Percentiles rank a stretch among this genome's conserved stretches.
These are phyloP conservation scores for Tachina lurida DNA, from an alignment of 2,888 invertebrate species.

Conservation along the genomic window DNA sequence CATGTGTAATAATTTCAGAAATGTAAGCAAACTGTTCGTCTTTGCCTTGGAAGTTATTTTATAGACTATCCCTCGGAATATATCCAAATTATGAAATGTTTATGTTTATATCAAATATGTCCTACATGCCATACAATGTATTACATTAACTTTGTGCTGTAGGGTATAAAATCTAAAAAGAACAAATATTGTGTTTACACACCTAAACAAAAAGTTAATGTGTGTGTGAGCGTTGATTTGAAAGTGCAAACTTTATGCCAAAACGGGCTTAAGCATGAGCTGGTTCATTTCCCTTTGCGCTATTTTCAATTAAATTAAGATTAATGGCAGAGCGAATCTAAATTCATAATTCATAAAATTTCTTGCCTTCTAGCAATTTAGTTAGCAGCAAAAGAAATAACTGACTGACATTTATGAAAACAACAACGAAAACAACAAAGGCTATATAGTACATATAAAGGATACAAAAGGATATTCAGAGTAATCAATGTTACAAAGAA, in stretches of 20 bases:
- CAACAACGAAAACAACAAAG: slow-evolving; percentile 34
- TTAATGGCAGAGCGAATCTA: slow-evolving; percentile 63
- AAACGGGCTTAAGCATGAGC: slow-evolving; percentile 52
- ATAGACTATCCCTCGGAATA: too few species aligned
- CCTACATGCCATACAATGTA: background rate
- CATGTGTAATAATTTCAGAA: too few species aligned
- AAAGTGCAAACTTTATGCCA: slow-evolving; percentile 6
- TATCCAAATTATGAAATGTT: too few species aligned
- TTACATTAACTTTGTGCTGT: background rate
- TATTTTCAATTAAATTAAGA: slow-evolving; percentile 71
- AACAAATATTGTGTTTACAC: background rate
- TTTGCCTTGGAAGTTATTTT: too few species aligned
- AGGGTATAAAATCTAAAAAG: slow-evolving; percentile 4
- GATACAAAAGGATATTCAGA: slow-evolving; percentile 52
- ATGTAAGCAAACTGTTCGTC: too few species aligned
- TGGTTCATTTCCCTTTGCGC: slow-evolving; percentile 51
- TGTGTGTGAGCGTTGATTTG: background rate
- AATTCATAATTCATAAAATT: slow-evolving; percentile 69
- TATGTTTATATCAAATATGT: too few species aligned
- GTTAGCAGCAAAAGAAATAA: slow-evolving; percentile 52
- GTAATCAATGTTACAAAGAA: slow-evolving; percentile 55
- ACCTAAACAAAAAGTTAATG: background rate
- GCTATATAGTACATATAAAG: background rate
- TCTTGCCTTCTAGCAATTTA: slow-evolving; percentile 50
- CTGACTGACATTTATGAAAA: slow-evolving; percentile 56